Evolutionary conservation across 1,140 invertebrate species (phyloP), one percentile per base, ranked within the genome.

Genomic region (Steinernema feltiae): DNA sequence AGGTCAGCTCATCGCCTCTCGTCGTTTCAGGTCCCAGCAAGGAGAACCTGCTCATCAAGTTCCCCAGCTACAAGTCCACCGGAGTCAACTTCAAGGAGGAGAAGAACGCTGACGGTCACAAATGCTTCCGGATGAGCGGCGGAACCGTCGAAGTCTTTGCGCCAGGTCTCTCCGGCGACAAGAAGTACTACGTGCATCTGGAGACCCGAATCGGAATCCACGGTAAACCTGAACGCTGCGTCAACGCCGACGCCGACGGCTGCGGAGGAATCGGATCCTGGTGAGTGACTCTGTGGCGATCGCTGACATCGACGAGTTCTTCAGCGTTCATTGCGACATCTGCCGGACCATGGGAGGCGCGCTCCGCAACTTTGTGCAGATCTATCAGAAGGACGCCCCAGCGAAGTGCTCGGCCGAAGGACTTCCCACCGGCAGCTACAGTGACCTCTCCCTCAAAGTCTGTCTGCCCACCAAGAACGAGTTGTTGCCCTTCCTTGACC

Each of bases 231-330:
- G 84, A 85, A 41, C 76, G 84, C 41, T 85, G 84, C 41, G 85
- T 86, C 1, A 85, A 85, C 78, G 79, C 84, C 2, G 84, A 86
- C 48, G 75, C 80, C 35, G 83, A 85, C 21, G 84, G 84, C 30
- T 85, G 84, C 71, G 85, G 85, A 29, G 84, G 84, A 32, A 86
- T 85, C 27, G 84, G 84, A 48, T 86, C 83, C 18, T 85, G 84
- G 82, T 83, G 30, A n/a, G n/a, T n/a, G n/a, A n/a, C n/a, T n/a
- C n/a, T n/a, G n/a, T n/a, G n/a, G n/a, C n/a, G 41, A 46, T 12
- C 41, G 7, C 41, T 69, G n/a, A 18, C 18, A 17, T 72, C n/a
- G 15, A 71, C 30, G 1, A 29, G 30, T 1, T 32, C 69, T 84
- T 72, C 69, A 84, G 83, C 78, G 83, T 85, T 27, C 83, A 85